A percentile compares a stretch with the other conserved stretches of the same genome.
These are phyloP conservation scores for Adelges cooleyi DNA, from an alignment of 1,140 invertebrate species.

Conservation along the genomic window DNA sequence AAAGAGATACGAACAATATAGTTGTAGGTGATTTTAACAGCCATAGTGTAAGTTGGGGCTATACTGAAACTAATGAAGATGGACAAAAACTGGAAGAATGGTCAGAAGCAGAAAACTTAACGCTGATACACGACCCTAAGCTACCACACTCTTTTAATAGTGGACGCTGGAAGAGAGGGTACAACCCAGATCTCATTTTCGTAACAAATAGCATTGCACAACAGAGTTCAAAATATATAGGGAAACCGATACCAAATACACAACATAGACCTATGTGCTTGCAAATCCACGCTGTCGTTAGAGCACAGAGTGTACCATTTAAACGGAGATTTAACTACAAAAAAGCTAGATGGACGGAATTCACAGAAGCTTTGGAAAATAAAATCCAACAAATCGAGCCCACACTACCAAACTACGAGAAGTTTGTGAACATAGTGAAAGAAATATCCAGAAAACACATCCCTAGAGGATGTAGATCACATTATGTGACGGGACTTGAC, in stretches of 20 bases:
- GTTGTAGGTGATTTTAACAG: too few relatives aligned
- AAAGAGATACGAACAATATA: not conserved
- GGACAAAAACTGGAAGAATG: not conserved
- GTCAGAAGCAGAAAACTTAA: not conserved
- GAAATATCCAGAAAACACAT: too few relatives aligned
- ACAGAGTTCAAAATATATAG: not conserved
- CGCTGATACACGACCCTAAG: constrained; percentile 35
- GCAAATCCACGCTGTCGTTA: not conserved
- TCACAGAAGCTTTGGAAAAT: not conserved
- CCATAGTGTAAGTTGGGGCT: not conserved
- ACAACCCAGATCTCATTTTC: constrained; percentile 28
- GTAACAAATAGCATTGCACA: not conserved
- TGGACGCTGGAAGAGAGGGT: constrained; percentile 18
- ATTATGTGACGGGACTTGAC: too few relatives aligned
- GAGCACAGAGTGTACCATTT: not conserved
- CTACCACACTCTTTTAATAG: constrained; percentile 22
- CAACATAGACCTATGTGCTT: not conserved
- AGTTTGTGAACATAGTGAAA: too few relatives aligned
- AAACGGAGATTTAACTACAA: constrained; percentile 1
- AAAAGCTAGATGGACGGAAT: not conserved
- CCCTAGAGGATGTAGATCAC: too few relatives aligned
- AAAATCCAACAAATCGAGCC: too few relatives aligned
- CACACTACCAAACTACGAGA: too few relatives aligned
- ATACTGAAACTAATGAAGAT: not conserved
- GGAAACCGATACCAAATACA: not conserved